Evolutionary conservation across 2,888 invertebrate genomes (phyloP).

Genomic region (Pyralis farinalis): DNA sequence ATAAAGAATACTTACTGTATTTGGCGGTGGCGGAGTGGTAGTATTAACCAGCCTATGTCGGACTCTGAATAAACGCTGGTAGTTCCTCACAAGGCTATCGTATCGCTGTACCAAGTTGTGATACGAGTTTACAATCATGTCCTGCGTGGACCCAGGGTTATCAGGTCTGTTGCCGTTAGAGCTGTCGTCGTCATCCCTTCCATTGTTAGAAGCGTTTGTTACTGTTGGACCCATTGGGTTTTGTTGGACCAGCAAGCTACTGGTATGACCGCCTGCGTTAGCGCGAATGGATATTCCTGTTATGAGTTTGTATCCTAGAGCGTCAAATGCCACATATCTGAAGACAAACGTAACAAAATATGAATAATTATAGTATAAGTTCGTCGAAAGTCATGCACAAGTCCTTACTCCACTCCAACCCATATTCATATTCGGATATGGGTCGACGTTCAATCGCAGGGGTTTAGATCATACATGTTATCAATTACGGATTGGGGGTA

Average conservation of each 20-base stretch:
- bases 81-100: constrained; percentile 73
- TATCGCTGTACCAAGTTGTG: constrained; percentile 75
- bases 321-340: constrained; percentile 93
- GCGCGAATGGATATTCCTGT: constrained; percentile 87
- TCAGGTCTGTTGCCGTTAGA: constrained; percentile 39
- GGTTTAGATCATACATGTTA: no score
- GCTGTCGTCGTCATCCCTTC: constrained; percentile 44
- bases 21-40: constrained; percentile 59
- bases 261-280: constrained; percentile 29
- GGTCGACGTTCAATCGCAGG: no score
- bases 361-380: no score
- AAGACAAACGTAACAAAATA: constrained; percentile 17
- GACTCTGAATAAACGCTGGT: constrained; percentile 72
- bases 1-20: constrained; percentile 49
- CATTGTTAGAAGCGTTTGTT: constrained; percentile 39
- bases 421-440: no score
- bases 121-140: constrained; percentile 71
- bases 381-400: no score
- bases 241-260: constrained; percentile 40
- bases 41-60: constrained; percentile 53
- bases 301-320: constrained; percentile 89
- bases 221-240: constrained; percentile 33
- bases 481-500: no score
- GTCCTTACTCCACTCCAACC: no score
- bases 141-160: constrained; percentile 48